Evolutionary conservation across 2,113 vertebrate genomes (phyloP).

Genomic region (Formicarius rufipectus): DNA sequence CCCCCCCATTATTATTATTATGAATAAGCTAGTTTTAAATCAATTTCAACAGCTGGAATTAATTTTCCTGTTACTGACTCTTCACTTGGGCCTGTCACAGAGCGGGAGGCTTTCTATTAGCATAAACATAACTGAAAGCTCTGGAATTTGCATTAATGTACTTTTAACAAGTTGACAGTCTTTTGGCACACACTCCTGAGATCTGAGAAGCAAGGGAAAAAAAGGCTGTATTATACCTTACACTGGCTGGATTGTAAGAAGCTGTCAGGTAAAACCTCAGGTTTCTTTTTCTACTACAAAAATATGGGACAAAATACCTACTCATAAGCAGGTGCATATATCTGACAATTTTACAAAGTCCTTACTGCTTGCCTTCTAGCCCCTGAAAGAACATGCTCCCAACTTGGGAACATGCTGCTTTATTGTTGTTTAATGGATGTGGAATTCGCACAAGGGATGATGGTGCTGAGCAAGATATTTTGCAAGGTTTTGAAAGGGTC

Average conservation of each 20-base stretch:
- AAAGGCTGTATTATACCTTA: slow-evolving; percentile 69
- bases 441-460: not conserved
- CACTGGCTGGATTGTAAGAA: slow-evolving; percentile 63
- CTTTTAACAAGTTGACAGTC: slow-evolving; percentile 76
- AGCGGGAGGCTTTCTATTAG: slow-evolving; percentile 75
- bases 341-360: slow-evolving; percentile 15
- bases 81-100: slow-evolving; percentile 73
- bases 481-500: not conserved
- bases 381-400: not conserved
- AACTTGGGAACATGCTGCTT: not conserved
- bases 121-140: slow-evolving; percentile 78
- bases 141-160: slow-evolving; percentile 78
- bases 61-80: slow-evolving; percentile 75
- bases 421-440: not conserved
- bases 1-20: slow-evolving; percentile 6
- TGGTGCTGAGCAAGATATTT: slow-evolving; percentile 5
- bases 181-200: slow-evolving; percentile 69
- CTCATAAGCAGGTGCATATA: slow-evolving; percentile 65
- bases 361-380: not conserved
- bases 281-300: slow-evolving; percentile 60
- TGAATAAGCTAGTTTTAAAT: slow-evolving; percentile 72
- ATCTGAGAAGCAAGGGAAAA: slow-evolving; percentile 63
- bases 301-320: slow-evolving; percentile 46
- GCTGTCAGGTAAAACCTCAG: slow-evolving; percentile 71
- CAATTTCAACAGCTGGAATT: slow-evolving; percentile 78